Base-by-base conservation (phyloP, 2,888 invertebrate genomes). In the Clistopyga incitator region DNA sequence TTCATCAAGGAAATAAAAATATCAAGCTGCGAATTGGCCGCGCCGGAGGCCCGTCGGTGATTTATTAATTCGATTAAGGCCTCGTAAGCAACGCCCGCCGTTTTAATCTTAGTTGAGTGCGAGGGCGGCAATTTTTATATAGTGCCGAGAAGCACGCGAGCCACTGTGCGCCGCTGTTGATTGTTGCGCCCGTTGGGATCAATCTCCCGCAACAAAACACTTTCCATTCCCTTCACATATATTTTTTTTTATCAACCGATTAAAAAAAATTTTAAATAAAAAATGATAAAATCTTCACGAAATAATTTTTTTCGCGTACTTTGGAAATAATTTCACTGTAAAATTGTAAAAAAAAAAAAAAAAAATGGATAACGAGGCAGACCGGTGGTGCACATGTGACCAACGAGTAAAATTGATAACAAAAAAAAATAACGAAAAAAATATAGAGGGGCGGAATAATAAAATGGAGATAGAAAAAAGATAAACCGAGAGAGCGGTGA, bases 11-110 rank as follows among this genome's bases (percentile, higher is more conserved):
- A 86, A 90, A 90, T 89, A 90, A 91, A 91, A 91, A 89, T 90
- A 90, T 90, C 90, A 89, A 87, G 87, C 88, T 86, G 88, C 78
- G 88, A 91, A 90, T 90, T 89, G 88, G 87, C 86, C 87, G 86
- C 78, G 88, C 85, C 54, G 74, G 78, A 82, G 82, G 82, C 78
- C 72, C 79, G 84, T 70, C 76, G 84, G 85, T 91, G 91, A 91
- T 91, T 91, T 91, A 91, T 90, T 90, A 89, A 91, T 91, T 91
- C 91, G 90, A 91, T 91, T 91, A 90, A 90, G 82, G 88, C 87
- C 88, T 89, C 87, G 89, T 90, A 90, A 90, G 89, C 89, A 87
- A 87, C 88, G 87, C 82, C 74, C 86, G 87, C 86, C 82, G 87
- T 88, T 89, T 90, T 90, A 90, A 91, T 91, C 89, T 91, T 87